Evolutionary conservation across 2,888 invertebrate species (phyloP).

Genomic region (Rhynchonema sp.): DNA sequence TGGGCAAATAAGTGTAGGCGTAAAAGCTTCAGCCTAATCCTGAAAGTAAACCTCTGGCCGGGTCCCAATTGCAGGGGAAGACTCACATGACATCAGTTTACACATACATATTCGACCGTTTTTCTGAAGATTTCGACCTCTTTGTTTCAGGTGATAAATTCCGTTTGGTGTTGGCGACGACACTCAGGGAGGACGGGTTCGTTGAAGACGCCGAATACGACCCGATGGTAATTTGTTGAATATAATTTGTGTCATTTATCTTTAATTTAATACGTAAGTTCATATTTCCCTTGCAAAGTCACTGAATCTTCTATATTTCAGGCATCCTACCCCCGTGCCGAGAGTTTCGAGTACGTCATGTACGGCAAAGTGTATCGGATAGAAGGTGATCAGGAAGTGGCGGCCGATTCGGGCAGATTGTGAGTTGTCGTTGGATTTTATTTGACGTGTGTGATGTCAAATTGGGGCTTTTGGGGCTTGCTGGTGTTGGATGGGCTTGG

Average conservation of each 20-base stretch:
- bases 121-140: too few species aligned
- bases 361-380: conserved; percentile 89
- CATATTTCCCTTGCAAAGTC: neutral
- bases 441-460: neutral
- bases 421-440: neutral
- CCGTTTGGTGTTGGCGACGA: conserved; percentile 77
- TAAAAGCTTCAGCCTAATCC: too few species aligned
- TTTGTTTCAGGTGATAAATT: conserved; percentile 43
- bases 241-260: neutral
- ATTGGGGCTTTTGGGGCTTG: neutral
- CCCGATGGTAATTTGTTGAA: conserved; percentile 38
- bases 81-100: too few species aligned
- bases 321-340: conserved; percentile 40
- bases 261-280: neutral
- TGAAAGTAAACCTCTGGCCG: too few species aligned
- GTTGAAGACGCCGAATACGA: conserved; percentile 90
- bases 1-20: too few species aligned
- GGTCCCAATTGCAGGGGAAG: too few species aligned
- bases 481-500: neutral
- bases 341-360: conserved; percentile 96
- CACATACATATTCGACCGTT: too few species aligned
- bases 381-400: conserved; percentile 77
- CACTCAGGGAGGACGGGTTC: conserved; percentile 83
- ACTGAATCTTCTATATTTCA: neutral
- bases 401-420: conserved; percentile 49